Evolutionary conservation across 2,888 invertebrate species (phyloP), one percentile per base, ranked within the genome.

Genomic region (Ceraclea dissimilis): DNA sequence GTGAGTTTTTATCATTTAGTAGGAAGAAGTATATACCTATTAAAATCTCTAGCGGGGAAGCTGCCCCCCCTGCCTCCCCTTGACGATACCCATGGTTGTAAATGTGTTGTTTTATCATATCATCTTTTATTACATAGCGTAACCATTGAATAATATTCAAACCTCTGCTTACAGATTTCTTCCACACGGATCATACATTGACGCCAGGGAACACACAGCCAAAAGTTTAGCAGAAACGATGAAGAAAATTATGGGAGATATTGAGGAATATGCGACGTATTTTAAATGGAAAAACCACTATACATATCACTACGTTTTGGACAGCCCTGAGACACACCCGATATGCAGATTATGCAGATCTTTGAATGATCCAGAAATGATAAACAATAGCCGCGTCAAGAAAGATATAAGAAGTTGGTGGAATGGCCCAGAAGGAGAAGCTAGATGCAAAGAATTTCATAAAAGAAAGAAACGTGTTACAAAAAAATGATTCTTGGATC

Each of bases 241-340:
- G 64, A 58, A 68, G 49, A 64, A 67, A 19, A 61, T 76, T 0
- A 61, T 76, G 0, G 72, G 74, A 4, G 63, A 66, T 1, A 67
- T 67, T 1, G 67, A 68, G 1, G 53, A 66, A 31, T 76, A 75
- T 22, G 65, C 66, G 0, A 64, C 71, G 20, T 75, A 69, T 62
- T 75, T 76, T 59, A 68, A 63, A 59, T 76, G 75, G 75, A 69
- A 64, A 51, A 73, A 70, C 26, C 68, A 75, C 60, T 76, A 76
- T 56, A 65, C 67, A 0, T 76, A 69, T 49, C 65, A 73, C 51
- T 64, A 59, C 46, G 69, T 68, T 44, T 56, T 53, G 18, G 69
- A 68, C 2, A 67, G 63, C 19, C 18, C 63, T 8, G 71, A 73
- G 31, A 74, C 72, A 0, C 68, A 75, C 49, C 74, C 73, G 49